phyloP scores from a whole-genome alignment of 2,888 invertebrate species.

The Drosophila acutilabella region DNA sequence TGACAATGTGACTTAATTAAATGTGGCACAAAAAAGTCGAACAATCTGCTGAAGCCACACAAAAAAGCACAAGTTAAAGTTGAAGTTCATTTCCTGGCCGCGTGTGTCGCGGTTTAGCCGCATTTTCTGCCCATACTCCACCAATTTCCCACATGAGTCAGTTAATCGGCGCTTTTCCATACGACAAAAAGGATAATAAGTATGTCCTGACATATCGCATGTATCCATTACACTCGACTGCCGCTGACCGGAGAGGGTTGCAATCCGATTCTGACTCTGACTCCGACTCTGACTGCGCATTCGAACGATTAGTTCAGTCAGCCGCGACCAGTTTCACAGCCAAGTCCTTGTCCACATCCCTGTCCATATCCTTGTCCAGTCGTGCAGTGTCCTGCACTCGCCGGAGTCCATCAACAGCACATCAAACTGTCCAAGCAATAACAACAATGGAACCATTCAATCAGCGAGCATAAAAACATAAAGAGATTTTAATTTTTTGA shows the following conservation, averaged over 20 bases:
- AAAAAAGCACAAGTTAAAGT: slow-evolving; percentile 24
- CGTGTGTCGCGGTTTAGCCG: slow-evolving; percentile 56
- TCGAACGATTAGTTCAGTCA: slow-evolving; percentile 66
- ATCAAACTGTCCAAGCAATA: slow-evolving; percentile 75
- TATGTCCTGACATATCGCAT: slow-evolving; percentile 52
- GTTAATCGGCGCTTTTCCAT: slow-evolving; percentile 61
- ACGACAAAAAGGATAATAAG: slow-evolving; percentile 60
- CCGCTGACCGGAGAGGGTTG: slow-evolving; percentile 59
- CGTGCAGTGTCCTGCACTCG: slow-evolving; percentile 31
- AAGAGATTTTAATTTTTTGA: slow-evolving; percentile 85
- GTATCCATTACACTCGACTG: slow-evolving; percentile 80
- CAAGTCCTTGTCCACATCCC: slow-evolving; percentile 7
- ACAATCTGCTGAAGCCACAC: slow-evolving; percentile 52
- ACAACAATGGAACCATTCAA: slow-evolving; percentile 83
- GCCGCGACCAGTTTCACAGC: slow-evolving; percentile 30
- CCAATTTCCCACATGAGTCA: background rate
- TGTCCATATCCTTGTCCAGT: slow-evolving; percentile 34
- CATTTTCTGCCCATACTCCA: background rate
- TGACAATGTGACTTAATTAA: slow-evolving; percentile 69
- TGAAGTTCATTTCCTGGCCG: slow-evolving; percentile 26
- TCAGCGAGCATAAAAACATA: slow-evolving; percentile 82
- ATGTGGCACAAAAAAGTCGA: slow-evolving; percentile 29
- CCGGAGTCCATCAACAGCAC: slow-evolving; percentile 74
- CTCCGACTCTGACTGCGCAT: background rate
- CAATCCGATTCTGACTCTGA: slow-evolving; percentile 6